Evolutionary conservation across 2,888 invertebrate genomes (phyloP), one percentile per base, ranked within the genome.

Genomic region (Oscheius sp.): DNA sequence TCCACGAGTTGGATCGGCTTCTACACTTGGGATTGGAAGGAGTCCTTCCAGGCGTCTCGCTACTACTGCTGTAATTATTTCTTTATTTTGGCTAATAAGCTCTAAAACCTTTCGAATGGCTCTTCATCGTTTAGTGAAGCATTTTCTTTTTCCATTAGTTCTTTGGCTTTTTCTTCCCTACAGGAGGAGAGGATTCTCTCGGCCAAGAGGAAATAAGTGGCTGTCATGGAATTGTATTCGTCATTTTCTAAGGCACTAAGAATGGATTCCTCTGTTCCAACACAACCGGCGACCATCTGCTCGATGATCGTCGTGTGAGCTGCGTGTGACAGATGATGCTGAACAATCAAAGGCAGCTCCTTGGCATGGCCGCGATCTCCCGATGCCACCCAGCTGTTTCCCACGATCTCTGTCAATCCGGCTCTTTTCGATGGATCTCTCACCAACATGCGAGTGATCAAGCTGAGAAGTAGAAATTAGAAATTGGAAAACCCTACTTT

Each of bases 181-280:
- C 83, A 82, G 5, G 78, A 91, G 76, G 93, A 90, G 48, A 98
- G 89, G 87, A 94, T 93, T 76, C 95, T 90, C 89, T 98, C 98
- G 15, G 96, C 96, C 82, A 98, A 89, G 81, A 98, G 90, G 89
- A 93, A 98, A 89, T 96, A 98, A 23, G 97, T 98, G 53, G 97
- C 97, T 33, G 97, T 96, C 85, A 98, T 92, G 88, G 98, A 95
- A 89, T 95, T 95, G 89, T 98, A 98, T 87, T 95, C 94, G 89
- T 96, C 94, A 87, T 92, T 93, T 87, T 96, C 95, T 85, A 98
- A 89, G 67, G 95, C 92, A 76, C 93, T 6, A 4, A 93, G 88
- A 80, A 98, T 96, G 87, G 95, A 92, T 87, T 97, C 96, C 88
- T 95, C 94, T 65, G 92, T 91, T 66, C 95, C 96, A 73, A 98